Evolutionary conservation across 2,797 vertebrate genomes (phyloP).

Genomic region (Cetoscarus ocellatus): DNA sequence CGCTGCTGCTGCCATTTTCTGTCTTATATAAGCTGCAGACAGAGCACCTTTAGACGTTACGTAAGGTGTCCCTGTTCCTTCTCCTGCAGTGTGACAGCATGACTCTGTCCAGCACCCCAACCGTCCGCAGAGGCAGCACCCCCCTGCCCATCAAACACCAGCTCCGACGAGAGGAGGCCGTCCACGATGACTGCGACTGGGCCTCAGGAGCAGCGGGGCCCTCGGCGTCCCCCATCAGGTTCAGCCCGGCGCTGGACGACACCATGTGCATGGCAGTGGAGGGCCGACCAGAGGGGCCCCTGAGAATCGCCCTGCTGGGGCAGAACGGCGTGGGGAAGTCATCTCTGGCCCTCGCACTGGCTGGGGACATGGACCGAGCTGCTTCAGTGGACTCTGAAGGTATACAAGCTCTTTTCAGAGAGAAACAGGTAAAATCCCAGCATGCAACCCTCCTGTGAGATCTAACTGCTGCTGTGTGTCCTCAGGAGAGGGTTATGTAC

Average conservation of each 20-base stretch:
- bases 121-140: constrained; percentile 89
- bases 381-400: constrained; percentile 85
- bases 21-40: neutral
- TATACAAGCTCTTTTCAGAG: constrained; percentile 47
- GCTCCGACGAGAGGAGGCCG: constrained; percentile 87
- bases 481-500: constrained; percentile 89
- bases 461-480: constrained; percentile 65
- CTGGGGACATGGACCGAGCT: constrained; percentile 83
- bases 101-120: constrained; percentile 82
- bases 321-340: constrained; percentile 93
- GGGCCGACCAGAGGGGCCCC: constrained; percentile 70
- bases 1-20: neutral
- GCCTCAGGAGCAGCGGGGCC: constrained; percentile 80
- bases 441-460: constrained; percentile 35
- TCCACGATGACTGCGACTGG: constrained; percentile 84
- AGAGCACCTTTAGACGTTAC: constrained; percentile 5
- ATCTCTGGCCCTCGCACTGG: constrained; percentile 87
- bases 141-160: constrained; percentile 92
- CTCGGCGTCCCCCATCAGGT: constrained; percentile 75
- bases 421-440: constrained; percentile 43
- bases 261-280: constrained; percentile 64
- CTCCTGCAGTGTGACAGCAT: constrained; percentile 75
- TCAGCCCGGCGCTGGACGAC: constrained; percentile 79
- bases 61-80: constrained; percentile 10
- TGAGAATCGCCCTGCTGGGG: constrained; percentile 87